Evolutionary conservation across 1,140 invertebrate species (phyloP), one percentile per base, ranked within the genome.

Genomic region (Tetramorium simillimum): DNA sequence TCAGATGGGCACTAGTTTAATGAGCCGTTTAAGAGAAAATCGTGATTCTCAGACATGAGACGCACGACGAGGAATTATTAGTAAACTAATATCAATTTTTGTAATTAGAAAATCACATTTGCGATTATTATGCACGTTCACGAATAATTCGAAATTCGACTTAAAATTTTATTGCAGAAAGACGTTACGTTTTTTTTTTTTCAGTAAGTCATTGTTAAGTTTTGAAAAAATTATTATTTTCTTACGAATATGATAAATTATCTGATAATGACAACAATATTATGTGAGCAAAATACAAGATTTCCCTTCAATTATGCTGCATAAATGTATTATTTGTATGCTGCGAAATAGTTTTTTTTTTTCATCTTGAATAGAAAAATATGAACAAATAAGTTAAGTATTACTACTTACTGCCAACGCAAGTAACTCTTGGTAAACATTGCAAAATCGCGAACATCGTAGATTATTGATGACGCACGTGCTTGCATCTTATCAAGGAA

Each of bases 401-500:
- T 53, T 75, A 67, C 9, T n/a, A 49, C 16, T 24, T 43, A 14
- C 10, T 56, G 33, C 1, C 9, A 43, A 6, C 43, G 53, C 21
- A 60, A 81, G 65, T 33, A 33, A 12, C 18, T 72, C 40, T 58
- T 7, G 58, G 43, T 82, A 76, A 85, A 87, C 28, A 60, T 85
- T 58, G 70, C 51, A 75, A 73, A 87, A 72, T 84, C 43, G 63
- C 51, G 51, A 58, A 21, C 33, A 82, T 16, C 62, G 28, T 69
- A 70, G 24, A 70, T 82, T 24, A 60, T 43, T 58, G 51, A 72
- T 60, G 65, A 82, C 51, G 37, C 46, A n/a, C 21, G 21, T 24
- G 49, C 21, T 2, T n/a, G 80, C 80, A 21, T 60, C 69, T 82
- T 70, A 70, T 81, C 77, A 40, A 7, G 33, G n/a, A 81, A 82